These are phyloP conservation scores for Sebastiscus tertius DNA, from an alignment of 2,797 vertebrate genomes.

Conservation along the genomic window DNA sequence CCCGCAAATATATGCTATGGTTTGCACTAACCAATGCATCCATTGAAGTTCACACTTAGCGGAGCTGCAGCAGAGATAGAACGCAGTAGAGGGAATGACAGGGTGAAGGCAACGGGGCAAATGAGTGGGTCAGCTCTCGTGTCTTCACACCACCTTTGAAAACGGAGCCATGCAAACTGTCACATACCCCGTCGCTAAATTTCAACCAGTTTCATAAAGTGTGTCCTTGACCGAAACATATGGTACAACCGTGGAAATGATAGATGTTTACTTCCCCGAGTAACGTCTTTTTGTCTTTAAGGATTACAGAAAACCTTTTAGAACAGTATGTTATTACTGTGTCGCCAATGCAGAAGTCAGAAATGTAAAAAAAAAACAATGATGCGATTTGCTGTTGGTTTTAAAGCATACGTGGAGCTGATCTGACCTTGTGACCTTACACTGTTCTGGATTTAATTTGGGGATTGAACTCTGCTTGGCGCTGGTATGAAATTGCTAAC, in stretches of 20 bases:
- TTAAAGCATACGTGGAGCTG: not conserved
- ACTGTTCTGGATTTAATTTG: not conserved
- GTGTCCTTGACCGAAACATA: not conserved
- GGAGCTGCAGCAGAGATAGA: not conserved
- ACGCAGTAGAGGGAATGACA: not conserved
- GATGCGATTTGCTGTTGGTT: not conserved
- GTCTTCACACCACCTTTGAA: not conserved
- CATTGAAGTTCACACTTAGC: not conserved
- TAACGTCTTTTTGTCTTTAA: not conserved
- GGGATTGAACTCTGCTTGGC: not conserved
- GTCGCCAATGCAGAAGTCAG: not conserved
- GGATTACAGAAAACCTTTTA: not conserved
- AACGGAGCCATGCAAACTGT: not conserved
- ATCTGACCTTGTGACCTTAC: not conserved
- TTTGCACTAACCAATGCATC: not conserved
- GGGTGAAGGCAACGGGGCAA: not conserved
- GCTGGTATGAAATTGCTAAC: not conserved
- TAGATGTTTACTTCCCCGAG: not conserved
- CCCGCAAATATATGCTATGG: not conserved
- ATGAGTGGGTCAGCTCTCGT: not conserved
- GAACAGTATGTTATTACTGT: not conserved
- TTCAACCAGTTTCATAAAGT: not conserved
- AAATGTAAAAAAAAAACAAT: not conserved
- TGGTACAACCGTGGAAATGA: not conserved
- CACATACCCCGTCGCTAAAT: not conserved